Evolutionary conservation across 1,140 invertebrate species (phyloP).

Genomic region (Drosophila pandora): DNA sequence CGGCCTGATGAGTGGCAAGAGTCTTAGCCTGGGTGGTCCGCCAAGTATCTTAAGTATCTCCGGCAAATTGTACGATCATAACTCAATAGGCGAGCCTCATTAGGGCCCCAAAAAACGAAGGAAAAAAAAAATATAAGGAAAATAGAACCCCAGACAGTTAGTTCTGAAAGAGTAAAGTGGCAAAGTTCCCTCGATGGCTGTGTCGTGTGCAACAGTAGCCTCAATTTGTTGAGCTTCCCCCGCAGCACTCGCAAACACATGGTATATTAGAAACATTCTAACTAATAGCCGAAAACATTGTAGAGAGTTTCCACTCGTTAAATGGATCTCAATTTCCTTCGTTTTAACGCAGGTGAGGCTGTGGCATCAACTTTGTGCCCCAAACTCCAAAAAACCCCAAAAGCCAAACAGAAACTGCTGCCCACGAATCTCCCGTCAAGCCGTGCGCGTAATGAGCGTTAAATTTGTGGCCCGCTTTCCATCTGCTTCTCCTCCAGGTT

Average conservation of each 20-base stretch:
- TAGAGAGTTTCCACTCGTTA: slow-evolving; percentile 42
- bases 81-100: slow-evolving; percentile 70
- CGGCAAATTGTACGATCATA: slow-evolving; percentile 62
- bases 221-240: slow-evolving; percentile 56
- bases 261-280: slow-evolving; percentile 63
- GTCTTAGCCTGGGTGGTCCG: slow-evolving; percentile 44
- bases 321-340: slow-evolving; percentile 70
- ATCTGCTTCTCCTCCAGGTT: slow-evolving; percentile 10
- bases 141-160: slow-evolving; percentile 26
- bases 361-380: neutral
- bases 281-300: slow-evolving; percentile 69
- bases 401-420: slow-evolving; percentile 35
- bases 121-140: slow-evolving; percentile 13
- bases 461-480: slow-evolving; percentile 69
- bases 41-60: slow-evolving; percentile 44
- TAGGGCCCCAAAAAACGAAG: slow-evolving; percentile 44
- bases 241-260: slow-evolving; percentile 33
- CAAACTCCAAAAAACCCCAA: slow-evolving; percentile 1
- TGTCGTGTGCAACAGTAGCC: slow-evolving; percentile 69
- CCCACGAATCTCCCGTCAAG: slow-evolving; percentile 64
- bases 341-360: slow-evolving; percentile 34
- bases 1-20: slow-evolving; percentile 47
- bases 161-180: slow-evolving; percentile 18
- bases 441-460: slow-evolving; percentile 78
- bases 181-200: slow-evolving; percentile 35